Base-by-base conservation (phyloP, 2,113 vertebrate genomes). In the Carassius auratus region DNA sequence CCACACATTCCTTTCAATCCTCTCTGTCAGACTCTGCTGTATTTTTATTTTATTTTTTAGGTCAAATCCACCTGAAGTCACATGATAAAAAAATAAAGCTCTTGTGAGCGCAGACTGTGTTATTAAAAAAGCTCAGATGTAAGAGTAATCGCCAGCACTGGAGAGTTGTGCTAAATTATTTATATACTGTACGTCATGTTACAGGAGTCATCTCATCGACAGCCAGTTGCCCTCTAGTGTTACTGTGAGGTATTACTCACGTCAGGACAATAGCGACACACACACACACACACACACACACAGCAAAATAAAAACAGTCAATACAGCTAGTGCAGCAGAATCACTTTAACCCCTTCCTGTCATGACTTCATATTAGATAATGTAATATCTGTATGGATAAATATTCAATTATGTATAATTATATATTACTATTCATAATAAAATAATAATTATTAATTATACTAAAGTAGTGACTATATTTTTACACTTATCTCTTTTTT, bases 141-240 rank as follows among this genome's bases (percentile, higher is more conserved):
- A 89, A 90, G 93, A 95, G 94, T 93, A 95, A 52, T 95, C 92
- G 91, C 91, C 85, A 93, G 80, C 68, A 88, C 94, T 93, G 84
- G 33, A 89, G 84, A 86, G 85, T 84, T 88, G 59, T 74, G 48
- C 36, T 94, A 93, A 89, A 90, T 90, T 91, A 90, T 90, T 89
- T 87, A 89, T 85, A 85, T 45, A 45, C 42, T 42, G 38, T 80
- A 62, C 79, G 15, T 88, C 76, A 81, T 90, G 87, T 87, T 84
- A 77, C 74, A 79, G 50, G 45, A 86, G 50, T 38, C 84, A 74
- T 83, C 87, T 79, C 81, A 76, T 21, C 76, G 87, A 95, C 95
- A 95, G 95, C 92, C 87, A 92, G 92, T 92, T 92, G 96, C 96
- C 96, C 96, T 96, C 96, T 96, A 89, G 90, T 90, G 91, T 88